A percentile compares a stretch with the other conserved stretches of the same genome.
Conservation (phyloP, 2,888 invertebrate species). For the Nineta flava region DNA sequence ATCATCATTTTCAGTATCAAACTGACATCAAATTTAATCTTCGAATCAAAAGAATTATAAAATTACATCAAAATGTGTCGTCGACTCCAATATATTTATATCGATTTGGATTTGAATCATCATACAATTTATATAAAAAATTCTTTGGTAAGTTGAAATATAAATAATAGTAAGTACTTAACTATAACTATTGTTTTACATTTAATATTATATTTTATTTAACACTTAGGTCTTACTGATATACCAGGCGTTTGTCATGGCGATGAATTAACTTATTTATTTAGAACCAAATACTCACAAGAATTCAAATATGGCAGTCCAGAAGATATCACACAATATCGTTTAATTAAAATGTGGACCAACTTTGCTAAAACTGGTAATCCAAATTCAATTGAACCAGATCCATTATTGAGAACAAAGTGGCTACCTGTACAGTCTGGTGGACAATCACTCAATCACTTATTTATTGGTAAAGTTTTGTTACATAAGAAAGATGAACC, state of each 20-base stretch:
- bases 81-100: slow-evolving; percentile 19
- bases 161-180: too few relatives aligned
- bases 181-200: too few relatives aligned
- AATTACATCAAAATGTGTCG: slow-evolving; percentile 10
- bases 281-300: slow-evolving; percentile 14
- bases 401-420: slow-evolving; percentile 2
- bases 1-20: slow-evolving; percentile 5
- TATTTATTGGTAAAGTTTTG: slow-evolving; percentile 6
- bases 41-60: background rate
- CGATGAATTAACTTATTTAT: slow-evolving; percentile 22
- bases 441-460: slow-evolving; percentile 5
- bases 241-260: slow-evolving; percentile 19
- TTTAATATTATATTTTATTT: too few relatives aligned
- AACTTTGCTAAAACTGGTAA: slow-evolving; percentile 19
- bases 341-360: slow-evolving; percentile 18
- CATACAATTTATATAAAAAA: slow-evolving; percentile 18
- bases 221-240: background rate
- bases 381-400: slow-evolving; percentile 13
- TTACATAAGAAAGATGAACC: background rate
- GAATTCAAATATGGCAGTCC: slow-evolving; percentile 1
- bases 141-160: slow-evolving; percentile 11
- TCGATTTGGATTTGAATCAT: slow-evolving; percentile 18
- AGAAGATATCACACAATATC: slow-evolving; percentile 14
- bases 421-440: slow-evolving; percentile 1
- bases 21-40: slow-evolving; percentile 6